Evolutionary conservation across 2,888 invertebrate species (phyloP), one percentile per base, ranked within the genome.

Genomic region (Marronus borbonicus): DNA sequence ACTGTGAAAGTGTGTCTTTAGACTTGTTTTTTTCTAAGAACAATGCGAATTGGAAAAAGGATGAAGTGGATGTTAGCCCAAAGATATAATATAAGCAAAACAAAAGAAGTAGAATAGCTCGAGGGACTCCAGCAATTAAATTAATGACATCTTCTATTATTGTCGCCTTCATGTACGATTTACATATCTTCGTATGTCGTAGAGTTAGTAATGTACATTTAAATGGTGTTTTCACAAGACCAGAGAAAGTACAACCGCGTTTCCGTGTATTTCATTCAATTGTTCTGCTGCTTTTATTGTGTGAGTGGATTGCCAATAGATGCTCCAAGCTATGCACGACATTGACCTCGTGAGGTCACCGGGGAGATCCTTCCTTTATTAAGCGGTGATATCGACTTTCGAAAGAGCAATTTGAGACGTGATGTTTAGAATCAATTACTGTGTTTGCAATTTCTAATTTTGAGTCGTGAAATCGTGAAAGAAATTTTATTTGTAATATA

Each of bases 261-360:
- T 44, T 44, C 36, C 24, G 31, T 50, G 17, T 58, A 55, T 17
- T 58, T 58, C 55, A 58, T 58, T 58, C 55, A 58, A 58, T 58
- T 58, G 55, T 58, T 20, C 55, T 17, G 20, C 20, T 14, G 62
- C 62, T 58, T 75, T 44, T 44, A 44, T 62, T 44, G 55, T 52
- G 49, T 52, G 28, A 28, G 28, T 24, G 12, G 7, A 39, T 28
- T 20, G 36, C n/a, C 64, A 8, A 64, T 36, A 17, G 50, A 39
- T 49, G 75, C 39, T 49, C 36, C 10, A 12, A 44, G 55, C 55
- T 58, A 28, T 24, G n/a, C 68, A 77, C 60, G 77, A 70, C 70
- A 50, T 70, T 64, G 69, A 77, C 77, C 77, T 36, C 31, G 50
- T 24, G 20, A 68, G 76, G 65, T 64, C 28, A 44, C 17, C 24